A percentile compares a stretch with the other conserved stretches of the same genome.
Conservation (phyloP, 2,888 invertebrate species). For the Eristalis tenax region DNA sequence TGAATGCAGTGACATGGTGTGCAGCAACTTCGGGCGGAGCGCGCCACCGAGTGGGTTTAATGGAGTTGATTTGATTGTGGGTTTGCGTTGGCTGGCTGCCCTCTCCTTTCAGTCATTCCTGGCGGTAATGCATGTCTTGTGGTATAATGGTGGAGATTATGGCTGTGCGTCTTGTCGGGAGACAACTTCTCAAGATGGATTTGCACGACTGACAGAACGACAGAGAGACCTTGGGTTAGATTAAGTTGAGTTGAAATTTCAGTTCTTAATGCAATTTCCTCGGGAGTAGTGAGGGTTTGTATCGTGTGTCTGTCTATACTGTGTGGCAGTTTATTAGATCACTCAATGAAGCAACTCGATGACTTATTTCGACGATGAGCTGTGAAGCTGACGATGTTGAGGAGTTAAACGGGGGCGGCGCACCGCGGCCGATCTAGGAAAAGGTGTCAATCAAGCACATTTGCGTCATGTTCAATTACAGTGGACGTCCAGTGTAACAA, state of each 20-base stretch:
- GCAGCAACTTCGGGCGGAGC: not conserved
- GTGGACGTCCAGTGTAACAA: too few species aligned
- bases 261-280: not conserved
- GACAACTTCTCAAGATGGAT: not conserved
- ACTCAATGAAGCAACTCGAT: too few species aligned
- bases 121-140: not conserved
- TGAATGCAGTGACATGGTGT: not conserved
- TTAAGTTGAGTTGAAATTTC: too few species aligned
- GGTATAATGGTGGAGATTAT: not conserved
- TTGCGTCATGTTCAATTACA: too few species aligned
- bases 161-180: not conserved
- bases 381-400: too few species aligned
- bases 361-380: too few species aligned
- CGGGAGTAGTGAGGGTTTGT: not conserved
- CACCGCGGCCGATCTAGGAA: too few species aligned
- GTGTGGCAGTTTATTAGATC: too few species aligned
- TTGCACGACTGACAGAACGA: not conserved
- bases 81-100: not conserved
- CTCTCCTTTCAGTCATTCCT: not conserved
- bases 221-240: too few species aligned
- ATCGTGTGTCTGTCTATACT: too few species aligned
- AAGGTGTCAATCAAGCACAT: too few species aligned
- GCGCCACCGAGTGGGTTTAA: slow-evolving; percentile 18
- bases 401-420: too few species aligned
- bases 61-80: slow-evolving; percentile 41